Evolutionary conservation across 2,797 vertebrate genomes (phyloP).

Genomic region (Myotis daubentonii): DNA sequence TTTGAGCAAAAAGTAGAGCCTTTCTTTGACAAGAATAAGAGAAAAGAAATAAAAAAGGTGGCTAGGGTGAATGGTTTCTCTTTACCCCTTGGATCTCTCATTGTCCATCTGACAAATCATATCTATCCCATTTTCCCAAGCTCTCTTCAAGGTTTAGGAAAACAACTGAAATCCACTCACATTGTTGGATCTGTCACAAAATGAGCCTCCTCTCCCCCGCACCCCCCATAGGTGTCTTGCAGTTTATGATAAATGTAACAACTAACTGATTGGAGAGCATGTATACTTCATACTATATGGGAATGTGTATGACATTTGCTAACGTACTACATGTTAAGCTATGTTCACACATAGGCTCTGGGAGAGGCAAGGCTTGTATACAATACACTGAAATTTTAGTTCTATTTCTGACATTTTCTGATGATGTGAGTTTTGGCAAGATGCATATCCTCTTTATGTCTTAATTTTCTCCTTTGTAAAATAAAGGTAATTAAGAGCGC

Average conservation of each 20-base stretch:
- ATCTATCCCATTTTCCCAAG: conserved; percentile 69
- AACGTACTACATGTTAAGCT: neutral
- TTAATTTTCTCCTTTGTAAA: conserved; percentile 10
- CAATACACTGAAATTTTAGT: neutral
- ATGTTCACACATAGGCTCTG: neutral
- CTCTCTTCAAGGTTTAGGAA: conserved; percentile 53
- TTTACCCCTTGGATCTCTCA: conserved; percentile 67
- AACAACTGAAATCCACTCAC: conserved; percentile 58
- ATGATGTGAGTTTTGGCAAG: neutral
- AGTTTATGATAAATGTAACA: conserved; percentile 55
- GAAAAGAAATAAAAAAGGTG: conserved; percentile 69
- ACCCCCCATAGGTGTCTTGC: neutral
- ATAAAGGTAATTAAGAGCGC: neutral
- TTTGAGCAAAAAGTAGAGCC: conserved; percentile 54
- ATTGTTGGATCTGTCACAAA: conserved; percentile 36
- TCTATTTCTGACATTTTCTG: neutral
- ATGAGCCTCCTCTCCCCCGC: neutral
- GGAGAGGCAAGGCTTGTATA: neutral
- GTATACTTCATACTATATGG: neutral
- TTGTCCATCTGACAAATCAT: conserved; percentile 68
- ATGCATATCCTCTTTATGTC: neutral
- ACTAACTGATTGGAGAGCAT: neutral
- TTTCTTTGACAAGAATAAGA: conserved; percentile 69
- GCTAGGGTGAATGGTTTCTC: conserved; percentile 60
- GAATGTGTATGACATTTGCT: neutral